A percentile compares a stretch with the other conserved stretches of the same genome.
phyloP scores from a whole-genome alignment of 2,113 vertebrate genomes.

The Rhagologus leucostigma region DNA sequence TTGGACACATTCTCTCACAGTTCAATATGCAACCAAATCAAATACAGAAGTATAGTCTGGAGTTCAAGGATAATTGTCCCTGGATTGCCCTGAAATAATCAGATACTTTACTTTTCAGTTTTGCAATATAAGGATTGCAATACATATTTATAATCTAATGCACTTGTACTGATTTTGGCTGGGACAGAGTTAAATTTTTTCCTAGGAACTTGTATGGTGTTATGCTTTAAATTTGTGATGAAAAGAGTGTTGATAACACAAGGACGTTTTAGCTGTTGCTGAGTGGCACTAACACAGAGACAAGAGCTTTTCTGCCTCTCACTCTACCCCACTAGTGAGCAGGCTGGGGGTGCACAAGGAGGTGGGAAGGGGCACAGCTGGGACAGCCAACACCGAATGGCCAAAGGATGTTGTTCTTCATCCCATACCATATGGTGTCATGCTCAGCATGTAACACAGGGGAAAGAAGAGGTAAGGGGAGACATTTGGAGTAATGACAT shows the following conservation, averaged over 20 bases:
- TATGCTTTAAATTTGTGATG: background rate
- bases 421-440: fast-evolving
- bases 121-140: background rate
- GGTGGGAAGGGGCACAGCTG: background rate
- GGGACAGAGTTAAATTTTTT: background rate
- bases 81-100: background rate
- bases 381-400: background rate
- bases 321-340: fast-evolving
- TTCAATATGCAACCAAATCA: background rate
- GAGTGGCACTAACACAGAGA: background rate
- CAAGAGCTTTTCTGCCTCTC: background rate
- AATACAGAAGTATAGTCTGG: background rate
- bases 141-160: background rate
- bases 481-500: fast-evolving
- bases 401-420: background rate
- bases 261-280: background rate
- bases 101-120: background rate
- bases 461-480: background rate
- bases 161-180: background rate
- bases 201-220: background rate
- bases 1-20: background rate
- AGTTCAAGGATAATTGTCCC: background rate
- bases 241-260: background rate
- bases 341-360: background rate
- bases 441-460: fast-evolving